A percentile compares a stretch with the other conserved stretches of the same genome.
These are phyloP conservation scores for Rhinopomastus cyanomelas DNA, from an alignment of 2,113 vertebrate genomes.

Conservation along the genomic window DNA sequence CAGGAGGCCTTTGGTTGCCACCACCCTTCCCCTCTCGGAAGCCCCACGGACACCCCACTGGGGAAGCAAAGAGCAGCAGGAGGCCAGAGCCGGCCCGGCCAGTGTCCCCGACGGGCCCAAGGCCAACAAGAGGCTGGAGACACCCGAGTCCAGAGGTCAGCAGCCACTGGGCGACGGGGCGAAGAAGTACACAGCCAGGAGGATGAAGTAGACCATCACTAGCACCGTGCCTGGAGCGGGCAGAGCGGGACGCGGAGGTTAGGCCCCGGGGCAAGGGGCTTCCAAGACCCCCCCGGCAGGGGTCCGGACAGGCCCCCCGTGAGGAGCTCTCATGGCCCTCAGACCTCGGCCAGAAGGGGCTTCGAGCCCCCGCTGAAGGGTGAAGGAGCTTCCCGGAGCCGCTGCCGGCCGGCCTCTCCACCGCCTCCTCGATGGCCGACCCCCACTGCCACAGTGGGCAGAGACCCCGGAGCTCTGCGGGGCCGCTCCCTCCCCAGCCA, in stretches of 20 bases:
- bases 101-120: fast-evolving
- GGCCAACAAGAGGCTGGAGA: not conserved
- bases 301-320: fast-evolving
- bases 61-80: not conserved
- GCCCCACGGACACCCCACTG: fast-evolving
- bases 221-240: conserved; percentile 74
- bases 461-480: not conserved
- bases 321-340: fast-evolving
- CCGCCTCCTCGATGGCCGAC: not conserved
- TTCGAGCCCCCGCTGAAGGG: not conserved
- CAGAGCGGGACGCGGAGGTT: not conserved
- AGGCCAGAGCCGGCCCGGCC: not conserved
- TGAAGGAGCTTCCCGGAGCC: not conserved
- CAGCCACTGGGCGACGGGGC: conserved; percentile 81
- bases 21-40: not conserved
- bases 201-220: conserved; percentile 85
- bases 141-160: conserved; percentile 52
- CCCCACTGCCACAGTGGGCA: no score
- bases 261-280: not conserved
- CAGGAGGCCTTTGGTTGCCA: not conserved
- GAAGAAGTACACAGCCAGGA: conserved; percentile 81
- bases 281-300: not conserved
- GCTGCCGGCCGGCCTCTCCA: not conserved
- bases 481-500: not conserved
- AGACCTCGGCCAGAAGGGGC: not conserved